Evolutionary conservation across 1,140 invertebrate species (phyloP).

Genomic region (Meloidogyne hapla): DNA sequence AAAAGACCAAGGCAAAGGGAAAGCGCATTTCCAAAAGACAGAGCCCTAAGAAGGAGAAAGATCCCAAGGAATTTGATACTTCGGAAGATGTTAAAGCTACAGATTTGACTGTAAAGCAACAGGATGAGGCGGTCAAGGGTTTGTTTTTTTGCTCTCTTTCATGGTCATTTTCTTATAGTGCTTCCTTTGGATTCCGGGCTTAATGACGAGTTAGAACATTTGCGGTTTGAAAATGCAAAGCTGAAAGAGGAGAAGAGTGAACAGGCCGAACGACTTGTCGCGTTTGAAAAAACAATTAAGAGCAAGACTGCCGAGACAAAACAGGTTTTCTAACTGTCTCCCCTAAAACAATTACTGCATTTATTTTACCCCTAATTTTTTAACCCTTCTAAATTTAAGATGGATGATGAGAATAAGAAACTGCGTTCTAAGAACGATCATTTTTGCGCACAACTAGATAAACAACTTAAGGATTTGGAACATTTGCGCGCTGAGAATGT

Average conservation of each 20-base stretch:
- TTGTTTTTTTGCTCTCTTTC: too few relatives aligned
- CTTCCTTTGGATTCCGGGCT: background rate
- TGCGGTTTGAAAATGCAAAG: background rate
- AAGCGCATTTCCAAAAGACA: constrained; percentile 34
- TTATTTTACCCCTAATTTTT: too few relatives aligned
- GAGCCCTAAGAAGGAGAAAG: constrained; percentile 13
- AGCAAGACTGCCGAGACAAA: background rate
- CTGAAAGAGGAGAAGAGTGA: background rate
- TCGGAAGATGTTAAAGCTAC: background rate
- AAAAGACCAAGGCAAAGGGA: constrained; percentile 29
- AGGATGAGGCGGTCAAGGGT: background rate
- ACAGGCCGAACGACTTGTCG: background rate
- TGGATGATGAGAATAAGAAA: background rate
- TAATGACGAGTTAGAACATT: background rate
- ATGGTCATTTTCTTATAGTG: background rate
- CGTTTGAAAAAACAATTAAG: background rate
- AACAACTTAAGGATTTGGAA: constrained; percentile 33
- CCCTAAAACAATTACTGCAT: too few relatives aligned
- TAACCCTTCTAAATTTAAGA: too few relatives aligned
- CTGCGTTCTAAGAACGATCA: background rate
- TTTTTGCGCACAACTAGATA: background rate
- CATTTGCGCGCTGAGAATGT: constrained; percentile 5
- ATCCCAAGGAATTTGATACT: background rate
- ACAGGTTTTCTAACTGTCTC: too few relatives aligned
- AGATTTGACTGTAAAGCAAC: background rate